Evolutionary conservation across 1,140 invertebrate species (phyloP).

Genomic region (Drosophila pseudoobscura): DNA sequence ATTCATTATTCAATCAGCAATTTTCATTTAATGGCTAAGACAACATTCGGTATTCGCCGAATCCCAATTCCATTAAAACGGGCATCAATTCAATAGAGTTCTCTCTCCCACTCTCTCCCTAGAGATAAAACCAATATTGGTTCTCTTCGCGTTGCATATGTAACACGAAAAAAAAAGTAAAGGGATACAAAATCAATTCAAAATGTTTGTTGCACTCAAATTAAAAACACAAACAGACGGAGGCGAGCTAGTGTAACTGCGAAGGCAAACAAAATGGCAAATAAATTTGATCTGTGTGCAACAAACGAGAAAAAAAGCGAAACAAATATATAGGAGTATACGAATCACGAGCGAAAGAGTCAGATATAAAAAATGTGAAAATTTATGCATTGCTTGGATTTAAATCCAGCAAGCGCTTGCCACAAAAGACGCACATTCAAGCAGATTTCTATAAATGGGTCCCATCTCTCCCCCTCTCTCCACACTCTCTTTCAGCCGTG

Average conservation of each 20-base stretch:
- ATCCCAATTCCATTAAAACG: constrained; percentile 46
- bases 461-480: neutral
- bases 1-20: constrained; percentile 47
- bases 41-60: constrained; percentile 24
- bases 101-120: constrained; percentile 7
- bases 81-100: constrained; percentile 51
- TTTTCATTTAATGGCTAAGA: constrained; percentile 51
- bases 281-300: constrained; percentile 66
- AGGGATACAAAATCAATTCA: constrained; percentile 47
- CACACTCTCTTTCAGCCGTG: constrained; percentile 16
- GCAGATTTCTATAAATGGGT: no score
- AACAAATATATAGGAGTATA: constrained; percentile 10
- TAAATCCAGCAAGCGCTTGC: constrained; percentile 29
- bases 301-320: constrained; percentile 21
- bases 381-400: constrained; percentile 40
- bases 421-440: constrained; percentile 21
- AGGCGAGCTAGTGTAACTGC: constrained; percentile 39
- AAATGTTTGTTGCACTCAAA: constrained; percentile 65
- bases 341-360: neutral
- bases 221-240: constrained; percentile 62
- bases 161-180: neutral
- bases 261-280: constrained; percentile 65
- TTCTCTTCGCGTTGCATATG: constrained; percentile 26
- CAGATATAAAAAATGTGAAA: constrained; percentile 6
- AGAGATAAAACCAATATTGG: constrained; percentile 46